Conservation (phyloP, 2,888 invertebrate genomes). For the Athalia cordata region DNA sequence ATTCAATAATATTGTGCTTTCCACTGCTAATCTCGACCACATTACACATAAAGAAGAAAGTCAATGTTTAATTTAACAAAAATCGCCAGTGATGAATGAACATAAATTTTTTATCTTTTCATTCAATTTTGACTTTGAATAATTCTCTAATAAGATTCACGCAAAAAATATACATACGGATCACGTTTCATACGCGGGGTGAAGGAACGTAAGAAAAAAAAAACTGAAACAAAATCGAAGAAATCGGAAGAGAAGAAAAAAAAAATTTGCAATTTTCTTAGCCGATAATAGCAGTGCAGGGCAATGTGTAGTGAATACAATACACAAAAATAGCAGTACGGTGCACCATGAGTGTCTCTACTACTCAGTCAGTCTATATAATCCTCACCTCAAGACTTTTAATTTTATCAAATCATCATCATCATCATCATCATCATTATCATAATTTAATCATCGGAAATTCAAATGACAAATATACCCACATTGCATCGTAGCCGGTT, state of each 20-base stretch:
- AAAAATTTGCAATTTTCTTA: background rate
- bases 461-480: constrained; percentile 55
- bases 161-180: background rate
- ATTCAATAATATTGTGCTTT: constrained; percentile 40
- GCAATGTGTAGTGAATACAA: constrained; percentile 41
- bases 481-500: constrained; percentile 44
- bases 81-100: no score
- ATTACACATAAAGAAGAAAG: background rate
- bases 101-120: background rate
- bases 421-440: background rate
- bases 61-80: background rate
- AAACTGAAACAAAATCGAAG: background rate
- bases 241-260: background rate
- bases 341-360: constrained; percentile 50
- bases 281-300: constrained; percentile 35
- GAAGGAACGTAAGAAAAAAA: background rate
- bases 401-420: constrained; percentile 40
- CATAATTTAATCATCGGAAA: constrained; percentile 23
- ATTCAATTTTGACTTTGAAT: background rate
- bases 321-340: constrained; percentile 44
- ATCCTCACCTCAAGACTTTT: constrained; percentile 53
- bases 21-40: constrained; percentile 35
- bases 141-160: background rate
- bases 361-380: constrained; percentile 55
- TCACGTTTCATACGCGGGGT: background rate